Evolutionary conservation across 2,113 vertebrate genomes (phyloP), one percentile per base, ranked within the genome.

Genomic region (Pogona vitticeps): DNA sequence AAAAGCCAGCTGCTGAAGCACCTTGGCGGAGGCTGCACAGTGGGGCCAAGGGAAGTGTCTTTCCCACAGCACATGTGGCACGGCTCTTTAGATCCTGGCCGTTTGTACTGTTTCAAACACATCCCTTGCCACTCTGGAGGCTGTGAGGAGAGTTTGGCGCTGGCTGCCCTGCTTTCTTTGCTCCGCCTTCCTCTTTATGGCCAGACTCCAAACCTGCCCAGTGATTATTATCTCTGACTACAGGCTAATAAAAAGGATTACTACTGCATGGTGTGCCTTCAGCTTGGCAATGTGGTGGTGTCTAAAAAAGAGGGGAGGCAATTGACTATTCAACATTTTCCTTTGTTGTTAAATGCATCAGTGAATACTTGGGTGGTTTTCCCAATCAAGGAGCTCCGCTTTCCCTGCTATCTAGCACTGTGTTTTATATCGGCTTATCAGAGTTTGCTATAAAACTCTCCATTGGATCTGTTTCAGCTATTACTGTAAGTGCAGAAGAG

Each of bases 381-480:
- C 2, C 8, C 77, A 91, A 84, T 94, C 77, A 77, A 81, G 90
- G 85, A 85, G 12, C 33, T 71, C 84, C 26, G 76, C 76, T 87
- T 88, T 91, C 90, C 85, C 28, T 21, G n/a, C 72, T 75, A 71
- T 21, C 61, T 17, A 94, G 89, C 85, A 82, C 86, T 67, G 23
- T 86, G 85, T 93, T 82, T 84, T 89, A 92, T 92, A 85, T 93
- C 20, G 0, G 87, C 83, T 92, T 92, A 90, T 90, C 56, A 0
- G 79, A 94, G 82, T 91, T 93, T 89, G 92, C 91, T 91, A 86
- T 90, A 92, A 95, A 58, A 92, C 92, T 93, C 90, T 94, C 65
- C 6, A 80, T 28, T 94, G 90, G 88, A 79, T 0, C 81, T 86
- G 79, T 91, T 95, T 92, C 88, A 94, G 91, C 88, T 94, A 87